Base-by-base conservation (phyloP, 1,140 invertebrate genomes). In the Heliothis virescens region DNA sequence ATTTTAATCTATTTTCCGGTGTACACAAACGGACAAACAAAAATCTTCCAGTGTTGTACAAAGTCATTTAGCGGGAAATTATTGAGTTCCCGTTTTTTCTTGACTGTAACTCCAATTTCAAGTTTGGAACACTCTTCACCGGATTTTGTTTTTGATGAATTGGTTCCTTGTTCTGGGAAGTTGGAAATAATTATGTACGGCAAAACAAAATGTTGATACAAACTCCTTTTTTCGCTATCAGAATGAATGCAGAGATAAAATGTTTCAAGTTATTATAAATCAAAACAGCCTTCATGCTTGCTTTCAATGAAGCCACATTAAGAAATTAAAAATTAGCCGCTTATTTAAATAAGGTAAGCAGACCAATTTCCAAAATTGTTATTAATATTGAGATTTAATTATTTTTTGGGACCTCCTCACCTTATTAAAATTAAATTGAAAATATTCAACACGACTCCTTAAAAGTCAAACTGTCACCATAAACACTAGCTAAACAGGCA, bases 1-100 rank as follows among this genome's bases (percentile, higher is more conserved):
- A 90, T 92, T 91, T 92, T 92, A 92, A 92, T 92, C 90, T 91
- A 85, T 90, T 90, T 90, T 87, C 88, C 86, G 83, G 82, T 88
- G 84, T 84, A 84, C 83, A 90, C 87, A 85, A 85, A 89, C 86
- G 86, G 84, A 91, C 82, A 88, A 87, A 90, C 83, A 84, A 82
- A 85, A 85, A 83, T 76, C 50, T 55, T 26, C 76, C 65, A 72
- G 55, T 79, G 76, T 82, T 79, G 81, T 89, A 87, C 85, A 87
- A 87, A 89, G 83, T 89, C 86, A 83, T 90, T 88, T 87, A 86
- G 84, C 83, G 83, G 83, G 83, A 87, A 84, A 88, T 87, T 60
- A 75, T 75, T 47, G 15, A 60, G 55, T 62, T 75, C 34, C n/a
- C 47, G 13, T 67, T 69, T 52, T 69, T 52, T 26, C 67, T 26